A percentile compares a stretch with the other conserved stretches of the same genome.
phyloP scores from a whole-genome alignment of 2,113 vertebrate species.

The Centropus unirufus region DNA sequence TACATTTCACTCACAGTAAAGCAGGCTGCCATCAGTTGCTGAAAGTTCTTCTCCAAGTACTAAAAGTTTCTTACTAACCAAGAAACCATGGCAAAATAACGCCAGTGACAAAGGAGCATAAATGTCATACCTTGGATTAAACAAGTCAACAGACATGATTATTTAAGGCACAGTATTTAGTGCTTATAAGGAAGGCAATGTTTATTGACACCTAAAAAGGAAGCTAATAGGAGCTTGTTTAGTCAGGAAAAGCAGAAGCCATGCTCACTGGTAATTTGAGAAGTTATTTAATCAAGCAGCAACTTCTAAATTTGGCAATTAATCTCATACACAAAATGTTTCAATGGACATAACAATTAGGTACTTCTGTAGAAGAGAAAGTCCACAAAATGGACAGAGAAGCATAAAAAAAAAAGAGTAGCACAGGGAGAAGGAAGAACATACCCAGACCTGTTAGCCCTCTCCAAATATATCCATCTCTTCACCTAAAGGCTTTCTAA shows the following conservation, averaged over 20 bases:
- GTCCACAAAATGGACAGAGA: not conserved
- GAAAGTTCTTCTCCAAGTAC: not conserved
- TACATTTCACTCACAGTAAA: not conserved
- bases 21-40: not conserved
- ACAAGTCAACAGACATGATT: not conserved
- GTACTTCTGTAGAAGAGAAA: not conserved
- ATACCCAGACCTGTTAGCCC: not conserved
- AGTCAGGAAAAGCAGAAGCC: not conserved
- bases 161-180: not conserved
- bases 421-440: not conserved
- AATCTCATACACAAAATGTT: not conserved
- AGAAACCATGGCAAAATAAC: not conserved
- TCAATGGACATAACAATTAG: not conserved
- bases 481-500: constrained; percentile 2
- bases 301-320: not conserved
- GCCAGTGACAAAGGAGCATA: not conserved
- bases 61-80: not conserved
- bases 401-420: not conserved
- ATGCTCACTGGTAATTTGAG: not conserved
- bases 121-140: not conserved
- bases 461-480: not conserved
- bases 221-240: not conserved
- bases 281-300: not conserved
- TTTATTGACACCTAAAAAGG: not conserved
- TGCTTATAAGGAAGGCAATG: not conserved